Percentiles rank a stretch among this genome's conserved stretches.
Conservation (phyloP, 2,113 vertebrate genomes). For the Candoia aspera region DNA sequence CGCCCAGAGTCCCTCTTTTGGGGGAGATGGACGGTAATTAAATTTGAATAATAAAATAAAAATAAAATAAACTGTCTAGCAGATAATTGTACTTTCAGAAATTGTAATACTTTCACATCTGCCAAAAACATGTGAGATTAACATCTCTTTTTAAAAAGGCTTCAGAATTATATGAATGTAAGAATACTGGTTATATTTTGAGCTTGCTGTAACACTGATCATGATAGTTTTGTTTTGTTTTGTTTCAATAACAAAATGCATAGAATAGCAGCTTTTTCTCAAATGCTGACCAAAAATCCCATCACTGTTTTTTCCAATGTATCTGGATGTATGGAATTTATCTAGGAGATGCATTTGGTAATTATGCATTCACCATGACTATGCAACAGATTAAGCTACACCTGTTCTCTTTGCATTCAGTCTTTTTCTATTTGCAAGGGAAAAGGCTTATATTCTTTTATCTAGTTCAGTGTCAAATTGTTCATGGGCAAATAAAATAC, state of each 20-base stretch:
- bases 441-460: not conserved
- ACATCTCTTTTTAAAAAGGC: not conserved
- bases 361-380: not conserved
- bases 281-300: not conserved
- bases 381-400: not conserved
- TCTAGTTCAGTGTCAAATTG: not conserved
- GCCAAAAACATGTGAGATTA: not conserved
- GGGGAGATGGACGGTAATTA: no score
- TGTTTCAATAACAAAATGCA: not conserved
- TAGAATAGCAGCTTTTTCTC: not conserved
- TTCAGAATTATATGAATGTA: not conserved
- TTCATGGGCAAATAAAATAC: not conserved
- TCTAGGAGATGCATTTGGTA: not conserved
- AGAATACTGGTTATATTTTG: not conserved
- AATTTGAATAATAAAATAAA: no score
- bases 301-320: not conserved
- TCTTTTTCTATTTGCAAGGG: not conserved
- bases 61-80: not conserved
- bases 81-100: not conserved
- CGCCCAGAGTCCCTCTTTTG: no score
- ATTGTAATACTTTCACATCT: slow-evolving; percentile 5
- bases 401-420: not conserved
- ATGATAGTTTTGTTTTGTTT: not conserved
- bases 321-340: not conserved
- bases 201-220: not conserved